A percentile compares a stretch with the other conserved stretches of the same genome.
Evolutionary conservation across 2,888 invertebrate genomes (phyloP).

Genomic region (Agriopis aurantiaria): DNA sequence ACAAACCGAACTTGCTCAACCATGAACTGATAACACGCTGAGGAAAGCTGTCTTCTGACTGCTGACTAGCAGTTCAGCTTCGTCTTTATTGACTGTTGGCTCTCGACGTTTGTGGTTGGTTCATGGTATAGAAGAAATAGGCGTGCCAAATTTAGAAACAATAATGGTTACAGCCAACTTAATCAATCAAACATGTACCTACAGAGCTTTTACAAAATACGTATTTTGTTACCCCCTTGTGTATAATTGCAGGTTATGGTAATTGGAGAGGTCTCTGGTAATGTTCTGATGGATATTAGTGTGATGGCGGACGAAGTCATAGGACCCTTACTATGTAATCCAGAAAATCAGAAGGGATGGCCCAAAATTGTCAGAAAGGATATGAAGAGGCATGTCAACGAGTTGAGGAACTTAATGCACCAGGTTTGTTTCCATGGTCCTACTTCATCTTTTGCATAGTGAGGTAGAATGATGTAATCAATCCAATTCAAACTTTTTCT

Average conservation of each 20-base stretch:
- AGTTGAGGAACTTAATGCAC: conserved; percentile 89
- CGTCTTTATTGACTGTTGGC: too few relatives aligned
- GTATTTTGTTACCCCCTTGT: not conserved
- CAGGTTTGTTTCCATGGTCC: conserved; percentile 72
- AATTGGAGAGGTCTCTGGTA: conserved; percentile 91
- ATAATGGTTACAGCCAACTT: too few relatives aligned
- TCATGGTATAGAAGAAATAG: too few relatives aligned
- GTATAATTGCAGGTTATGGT: conserved; percentile 76
- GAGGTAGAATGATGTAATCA: too few relatives aligned
- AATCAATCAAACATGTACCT: too few relatives aligned
- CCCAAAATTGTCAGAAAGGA: conserved; percentile 90
- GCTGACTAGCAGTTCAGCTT: too few relatives aligned
- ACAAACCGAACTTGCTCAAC: too few relatives aligned
- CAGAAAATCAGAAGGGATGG: conserved; percentile 90
- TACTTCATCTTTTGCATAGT: not conserved
- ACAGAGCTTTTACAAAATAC: too few relatives aligned
- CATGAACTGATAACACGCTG: too few relatives aligned
- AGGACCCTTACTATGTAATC: conserved; percentile 90
- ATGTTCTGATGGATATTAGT: conserved; percentile 89
- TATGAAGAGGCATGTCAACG: conserved; percentile 89
- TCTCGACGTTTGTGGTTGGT: too few relatives aligned
- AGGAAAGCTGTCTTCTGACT: too few relatives aligned
- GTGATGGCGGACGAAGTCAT: conserved; percentile 91
- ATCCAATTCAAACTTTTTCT: not conserved
- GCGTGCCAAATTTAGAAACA: too few relatives aligned